Evolutionary conservation across 2,888 invertebrate genomes (phyloP), one percentile per base, ranked within the genome.

Genomic region (Diarsia dahlii): DNA sequence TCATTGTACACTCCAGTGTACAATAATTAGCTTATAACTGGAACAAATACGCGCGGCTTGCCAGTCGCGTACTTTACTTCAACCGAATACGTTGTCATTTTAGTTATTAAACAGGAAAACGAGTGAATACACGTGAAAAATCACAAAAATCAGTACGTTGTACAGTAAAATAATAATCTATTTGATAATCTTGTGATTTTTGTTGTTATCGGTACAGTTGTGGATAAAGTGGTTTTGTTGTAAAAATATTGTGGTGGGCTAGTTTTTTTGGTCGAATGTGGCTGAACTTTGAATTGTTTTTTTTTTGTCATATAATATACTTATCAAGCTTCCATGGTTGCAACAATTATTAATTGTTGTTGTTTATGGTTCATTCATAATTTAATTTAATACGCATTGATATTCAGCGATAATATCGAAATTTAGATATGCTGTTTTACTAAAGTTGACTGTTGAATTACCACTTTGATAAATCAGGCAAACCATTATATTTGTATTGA

Each of bases 11-110:
- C 74, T 1, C 2, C 70, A 84, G 46, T 84, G 74, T 73, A 84
- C 12, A 62, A 52, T 58, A 81, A 75, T 84, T 73, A 81, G 18
- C 13, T 64, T 78, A 81, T 81, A 81, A 70, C 70, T 52, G 28
- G 46, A 54, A 48, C 13, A 18, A 15, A 50, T 12, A 23, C 60
- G 63, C 70, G 52, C 15, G 28, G 9, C 13, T 4, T 5, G 73
- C 10, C 84, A 84, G 83, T 84, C 67, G 70, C 66, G 72, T 28
- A n/a, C 18, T 13, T 34, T 8, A 64, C 71, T 12, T 46, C 23
- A 20, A 6, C 6, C 0, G 45, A 50, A 13, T 12, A 71, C 34
- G 28, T n/a, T 66, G 64, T 56, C 54, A n/a, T 63, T 63, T 45
- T 23, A 63, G 15, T 63, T 23, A 39, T 56, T 28, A 20, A 13